phyloP scores from a whole-genome alignment of 2,113 vertebrate species.

The Axis porcinus region DNA sequence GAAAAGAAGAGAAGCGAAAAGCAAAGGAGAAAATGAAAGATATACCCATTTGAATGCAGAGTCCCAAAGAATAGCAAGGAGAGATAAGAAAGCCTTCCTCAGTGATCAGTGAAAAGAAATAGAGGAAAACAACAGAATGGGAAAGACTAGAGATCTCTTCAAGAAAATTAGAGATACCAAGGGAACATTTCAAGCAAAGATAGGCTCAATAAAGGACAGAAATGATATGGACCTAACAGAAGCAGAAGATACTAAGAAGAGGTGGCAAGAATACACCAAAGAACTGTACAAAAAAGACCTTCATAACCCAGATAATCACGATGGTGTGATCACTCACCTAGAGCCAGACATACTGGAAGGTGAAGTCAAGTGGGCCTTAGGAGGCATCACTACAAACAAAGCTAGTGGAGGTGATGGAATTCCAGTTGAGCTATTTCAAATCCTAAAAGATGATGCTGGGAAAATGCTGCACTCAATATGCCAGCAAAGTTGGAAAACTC shows the following conservation, averaged over 20 bases:
- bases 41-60: not conserved
- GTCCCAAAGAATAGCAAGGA: not conserved
- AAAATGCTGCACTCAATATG: not conserved
- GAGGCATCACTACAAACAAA: not conserved
- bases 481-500: not conserved
- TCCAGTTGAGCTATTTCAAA: not conserved
- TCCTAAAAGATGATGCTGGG: not conserved
- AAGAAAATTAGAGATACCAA: not conserved
- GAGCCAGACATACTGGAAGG: not conserved
- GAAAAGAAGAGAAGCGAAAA: not conserved
- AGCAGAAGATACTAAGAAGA: not conserved
- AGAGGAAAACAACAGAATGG: not conserved
- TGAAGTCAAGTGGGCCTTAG: not conserved
- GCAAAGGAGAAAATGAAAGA: not conserved
- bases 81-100: not conserved
- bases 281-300: not conserved
- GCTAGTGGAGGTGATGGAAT: not conserved
- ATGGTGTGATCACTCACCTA: not conserved
- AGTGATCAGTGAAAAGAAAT: not conserved
- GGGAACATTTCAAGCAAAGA: not conserved
- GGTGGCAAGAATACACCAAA: not conserved
- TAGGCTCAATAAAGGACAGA: not conserved
- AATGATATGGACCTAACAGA: not conserved
- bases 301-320: rapidly evolving
- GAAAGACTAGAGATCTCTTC: not conserved